Evolutionary conservation across 35 echinoderm and acorn worm species (phyloP).

Genomic region (Amphiura filiformis): DNA sequence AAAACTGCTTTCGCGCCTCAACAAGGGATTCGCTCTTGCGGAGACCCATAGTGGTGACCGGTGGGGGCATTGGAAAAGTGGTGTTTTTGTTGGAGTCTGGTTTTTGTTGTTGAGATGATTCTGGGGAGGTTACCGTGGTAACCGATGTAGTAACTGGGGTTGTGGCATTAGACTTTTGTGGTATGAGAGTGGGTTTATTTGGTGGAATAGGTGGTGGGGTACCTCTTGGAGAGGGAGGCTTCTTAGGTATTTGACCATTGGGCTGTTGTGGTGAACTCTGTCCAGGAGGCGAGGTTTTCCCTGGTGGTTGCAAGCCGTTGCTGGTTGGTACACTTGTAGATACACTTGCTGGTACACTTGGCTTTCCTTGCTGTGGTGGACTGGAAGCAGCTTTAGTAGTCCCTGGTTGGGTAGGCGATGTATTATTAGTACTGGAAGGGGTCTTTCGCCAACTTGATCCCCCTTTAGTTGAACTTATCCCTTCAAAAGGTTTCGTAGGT

Average conservation of each 20-base stretch:
- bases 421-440: not conserved
- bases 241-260: slow-evolving; percentile 23
- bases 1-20: slow-evolving; percentile 97
- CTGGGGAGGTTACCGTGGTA: slow-evolving; percentile 19
- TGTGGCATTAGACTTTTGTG: slow-evolving; percentile 84
- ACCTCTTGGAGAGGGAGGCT: slow-evolving; percentile 76
- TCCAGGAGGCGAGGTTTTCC: not conserved
- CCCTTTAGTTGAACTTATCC: not conserved
- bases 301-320: not conserved
- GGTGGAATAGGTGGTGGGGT: slow-evolving; percentile 90
- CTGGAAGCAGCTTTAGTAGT: not conserved
- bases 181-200: slow-evolving; percentile 97
- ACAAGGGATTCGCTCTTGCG: slow-evolving; percentile 86
- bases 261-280: not conserved
- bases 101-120: not conserved
- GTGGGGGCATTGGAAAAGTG: slow-evolving; percentile 32
- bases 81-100: slow-evolving; percentile 43
- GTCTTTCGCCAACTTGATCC: not conserved
- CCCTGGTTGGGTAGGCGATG: not conserved
- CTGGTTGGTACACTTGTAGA: slow-evolving; percentile 32
- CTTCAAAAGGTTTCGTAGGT: not conserved
- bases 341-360: slow-evolving; percentile 24
- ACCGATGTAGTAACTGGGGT: slow-evolving; percentile 40
- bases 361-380: slow-evolving; percentile 30
- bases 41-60: slow-evolving; percentile 7